phyloP scores from a whole-genome alignment of 2,888 invertebrate genomes.

The Beris morrisii region DNA sequence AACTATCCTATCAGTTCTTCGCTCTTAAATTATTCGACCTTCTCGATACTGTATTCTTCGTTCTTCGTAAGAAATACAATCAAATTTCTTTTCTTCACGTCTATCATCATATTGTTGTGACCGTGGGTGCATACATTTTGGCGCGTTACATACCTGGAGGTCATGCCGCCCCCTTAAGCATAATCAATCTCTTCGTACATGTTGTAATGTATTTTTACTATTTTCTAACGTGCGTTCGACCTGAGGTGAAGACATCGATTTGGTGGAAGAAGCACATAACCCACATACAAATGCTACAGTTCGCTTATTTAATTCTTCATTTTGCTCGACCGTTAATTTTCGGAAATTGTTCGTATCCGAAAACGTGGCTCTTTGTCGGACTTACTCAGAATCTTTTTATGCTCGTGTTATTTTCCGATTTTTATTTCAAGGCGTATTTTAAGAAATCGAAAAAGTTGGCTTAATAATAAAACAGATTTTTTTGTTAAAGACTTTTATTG shows the following conservation, averaged over 20 bases:
- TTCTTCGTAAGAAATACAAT: conserved; percentile 68
- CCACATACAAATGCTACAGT: conserved; percentile 79
- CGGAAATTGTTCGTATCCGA: conserved; percentile 63
- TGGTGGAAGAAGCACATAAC: conserved; percentile 89
- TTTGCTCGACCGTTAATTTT: conserved; percentile 58
- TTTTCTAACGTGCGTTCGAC: conserved; percentile 71
- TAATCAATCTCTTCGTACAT: conserved; percentile 76
- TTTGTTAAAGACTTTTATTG: neutral
- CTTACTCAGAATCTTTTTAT: conserved; percentile 69
- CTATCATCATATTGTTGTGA: conserved; percentile 75
- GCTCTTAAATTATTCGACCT: conserved; percentile 66
- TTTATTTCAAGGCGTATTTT: conserved; percentile 67
- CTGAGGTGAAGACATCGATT: conserved; percentile 67
- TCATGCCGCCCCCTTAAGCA: conserved; percentile 65
- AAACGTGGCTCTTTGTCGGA: conserved; percentile 60
- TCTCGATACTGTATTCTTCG: conserved; percentile 69
- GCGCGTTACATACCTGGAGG: conserved; percentile 66
- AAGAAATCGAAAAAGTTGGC: conserved; percentile 43
- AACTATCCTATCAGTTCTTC: conserved; percentile 60
- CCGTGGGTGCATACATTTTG: conserved; percentile 62
- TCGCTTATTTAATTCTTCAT: conserved; percentile 63
- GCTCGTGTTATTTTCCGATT: conserved; percentile 67
- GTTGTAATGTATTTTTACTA: conserved; percentile 83
- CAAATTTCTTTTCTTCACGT: conserved; percentile 71
- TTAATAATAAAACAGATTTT: neutral